phyloP scores from a whole-genome alignment of 2,113 vertebrate genomes.

The Leptobrachium ailaonicum region DNA sequence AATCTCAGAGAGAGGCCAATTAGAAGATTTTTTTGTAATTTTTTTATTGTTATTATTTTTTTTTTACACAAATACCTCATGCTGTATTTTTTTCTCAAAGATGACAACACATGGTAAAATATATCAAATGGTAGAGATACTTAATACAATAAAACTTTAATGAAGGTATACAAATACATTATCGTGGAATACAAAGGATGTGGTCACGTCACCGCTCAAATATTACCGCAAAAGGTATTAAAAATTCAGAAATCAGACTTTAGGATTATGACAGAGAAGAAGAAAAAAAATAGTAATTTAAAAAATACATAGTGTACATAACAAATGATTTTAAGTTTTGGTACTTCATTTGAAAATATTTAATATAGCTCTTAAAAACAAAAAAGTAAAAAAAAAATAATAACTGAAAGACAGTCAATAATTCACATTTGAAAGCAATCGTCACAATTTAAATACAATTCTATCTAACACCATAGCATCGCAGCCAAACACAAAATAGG shows the following conservation, averaged over 20 bases:
- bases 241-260: background rate
- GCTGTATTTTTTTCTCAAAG: conserved; percentile 66
- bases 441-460: conserved; percentile 12
- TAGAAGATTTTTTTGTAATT: background rate
- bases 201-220: conserved; percentile 35
- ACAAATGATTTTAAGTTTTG: background rate
- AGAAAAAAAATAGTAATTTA: background rate
- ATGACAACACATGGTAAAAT: conserved; percentile 56
- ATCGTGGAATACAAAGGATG: conserved; percentile 32
- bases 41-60: conserved; percentile 16
- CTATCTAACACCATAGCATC: conserved; percentile 11
- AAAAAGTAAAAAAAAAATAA: background rate
- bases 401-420: background rate
- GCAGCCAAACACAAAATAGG: conserved; percentile 51
- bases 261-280: background rate
- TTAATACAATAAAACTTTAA: background rate
- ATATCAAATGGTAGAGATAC: conserved; percentile 16
- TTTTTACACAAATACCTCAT: conserved; percentile 68
- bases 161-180: conserved; percentile 24
- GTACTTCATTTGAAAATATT: background rate
- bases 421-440: background rate
- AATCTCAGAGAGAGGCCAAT: conserved; percentile 57
- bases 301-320: background rate
- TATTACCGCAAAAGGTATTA: conserved; percentile 18
- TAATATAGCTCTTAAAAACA: no score